Evolutionary conservation across 2,888 invertebrate genomes (phyloP), one percentile per base, ranked within the genome.

Genomic region (Schizotus pectinicornis): DNA sequence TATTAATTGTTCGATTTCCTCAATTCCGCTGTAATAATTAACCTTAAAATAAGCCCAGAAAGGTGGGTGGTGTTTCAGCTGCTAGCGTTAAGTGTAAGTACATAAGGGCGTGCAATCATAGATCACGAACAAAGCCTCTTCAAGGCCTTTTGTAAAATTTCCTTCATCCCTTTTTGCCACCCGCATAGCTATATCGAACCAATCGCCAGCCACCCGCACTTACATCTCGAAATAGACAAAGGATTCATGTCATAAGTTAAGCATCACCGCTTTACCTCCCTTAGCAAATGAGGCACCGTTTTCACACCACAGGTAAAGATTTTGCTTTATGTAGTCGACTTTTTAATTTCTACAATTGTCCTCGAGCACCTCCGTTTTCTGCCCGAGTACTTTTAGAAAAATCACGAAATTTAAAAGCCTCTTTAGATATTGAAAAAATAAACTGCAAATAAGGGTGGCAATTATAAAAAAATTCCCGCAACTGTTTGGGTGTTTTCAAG

Each of bases 231-330:
- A 41, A 50, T 39, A 49, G 33, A 41, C 33, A 36, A 35, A 36
- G 14, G 9, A 7, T 13, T 3, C 47, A 42, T 22, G 39, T 8
- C 11, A 35, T 50, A 50, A 50, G 42, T 51, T 43, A 36, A 41
- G 39, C 50, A 32, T 41, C 22, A 41, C 22, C 43, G 42, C 30
- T 31, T 41, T 34, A 35, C 9, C 30, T 7, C 14, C 34, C 39
- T 50, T 41, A 34, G 32, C 12, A 22, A 39, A 51, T 42, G 31
- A 51, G 42, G 42, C 43, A 51, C 42, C 42, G 43, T 35, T 51
- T 51, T 43, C 32, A 34, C 9, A 9, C 35, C 34, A 31, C 39
- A 33, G 34, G 11, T 39, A 39, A 46, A 14, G 36, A 51, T 51
- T 42, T 35, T 1, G 7, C 12, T 35, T 34, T 14, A 42, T 46